Evolutionary conservation across 2,888 invertebrate species (phyloP).

Genomic region (Tanypteryx hageni): DNA sequence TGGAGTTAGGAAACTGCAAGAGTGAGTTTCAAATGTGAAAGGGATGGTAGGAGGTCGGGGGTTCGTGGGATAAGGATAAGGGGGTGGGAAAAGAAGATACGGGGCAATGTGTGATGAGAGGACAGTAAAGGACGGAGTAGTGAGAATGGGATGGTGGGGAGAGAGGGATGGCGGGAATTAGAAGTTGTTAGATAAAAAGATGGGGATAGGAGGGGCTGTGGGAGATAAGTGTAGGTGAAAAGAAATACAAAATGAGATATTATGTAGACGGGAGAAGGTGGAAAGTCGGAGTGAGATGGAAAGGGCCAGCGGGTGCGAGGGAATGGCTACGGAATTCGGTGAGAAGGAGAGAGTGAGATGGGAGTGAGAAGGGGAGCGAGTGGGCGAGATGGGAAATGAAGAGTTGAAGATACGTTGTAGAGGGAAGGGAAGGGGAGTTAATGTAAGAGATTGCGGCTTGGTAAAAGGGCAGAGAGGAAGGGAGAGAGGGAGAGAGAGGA

Average conservation of each 20-base stretch:
- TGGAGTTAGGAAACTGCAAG: too few species aligned
- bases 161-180: not conserved
- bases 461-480: not conserved
- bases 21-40: too few species aligned
- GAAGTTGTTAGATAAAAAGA: not conserved
- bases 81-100: not conserved
- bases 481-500: not conserved
- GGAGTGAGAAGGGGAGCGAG: not conserved
- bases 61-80: not conserved
- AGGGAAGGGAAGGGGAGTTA: not conserved
- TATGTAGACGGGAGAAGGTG: too few species aligned
- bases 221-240: too few species aligned
- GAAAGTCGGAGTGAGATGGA: not conserved
- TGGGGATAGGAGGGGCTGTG: not conserved
- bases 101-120: not conserved
- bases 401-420: not conserved
- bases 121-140: not conserved
- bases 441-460: conserved; percentile 47
- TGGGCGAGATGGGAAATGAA: not conserved
- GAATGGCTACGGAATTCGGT: not conserved
- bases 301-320: not conserved
- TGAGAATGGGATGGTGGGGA: not conserved
- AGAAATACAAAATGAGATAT: too few species aligned
- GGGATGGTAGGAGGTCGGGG: too few species aligned
- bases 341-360: not conserved